Evolutionary conservation across 2,888 invertebrate species (phyloP).

Genomic region (Caenorhabditis wallacei): DNA sequence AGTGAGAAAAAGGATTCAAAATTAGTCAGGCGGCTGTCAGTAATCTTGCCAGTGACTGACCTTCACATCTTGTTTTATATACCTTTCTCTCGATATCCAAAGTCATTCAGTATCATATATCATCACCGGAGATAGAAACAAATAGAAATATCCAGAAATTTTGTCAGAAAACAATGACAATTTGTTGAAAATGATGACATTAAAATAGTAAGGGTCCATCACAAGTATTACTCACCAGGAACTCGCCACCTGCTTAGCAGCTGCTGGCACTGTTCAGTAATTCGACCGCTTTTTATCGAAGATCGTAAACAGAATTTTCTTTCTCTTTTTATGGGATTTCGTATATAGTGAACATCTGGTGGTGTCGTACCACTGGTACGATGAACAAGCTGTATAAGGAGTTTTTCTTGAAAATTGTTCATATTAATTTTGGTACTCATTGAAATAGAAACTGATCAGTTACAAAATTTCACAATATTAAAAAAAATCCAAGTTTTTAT

Average conservation of each 20-base stretch:
- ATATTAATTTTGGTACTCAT: too few species aligned
- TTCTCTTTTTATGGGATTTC: too few species aligned
- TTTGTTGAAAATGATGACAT: slow-evolving; percentile 20
- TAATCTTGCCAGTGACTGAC: slow-evolving; percentile 6
- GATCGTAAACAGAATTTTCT: slow-evolving; percentile 25
- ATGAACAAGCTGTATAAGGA: too few species aligned
- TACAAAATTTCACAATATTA: too few species aligned
- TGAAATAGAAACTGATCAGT: too few species aligned
- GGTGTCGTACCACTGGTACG: not conserved
- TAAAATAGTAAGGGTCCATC: not conserved
- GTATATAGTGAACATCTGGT: not conserved
- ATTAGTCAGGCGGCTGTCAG: slow-evolving; percentile 10
- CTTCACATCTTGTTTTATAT: slow-evolving; percentile 48
- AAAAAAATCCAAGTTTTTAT: too few species aligned
- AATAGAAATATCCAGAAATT: slow-evolving; percentile 9
- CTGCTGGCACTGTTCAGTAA: slow-evolving; percentile 12
- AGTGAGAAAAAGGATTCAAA: not conserved
- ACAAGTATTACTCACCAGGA: slow-evolving; percentile 17
- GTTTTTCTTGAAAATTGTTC: too few species aligned
- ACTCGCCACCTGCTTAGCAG: slow-evolving; percentile 31
- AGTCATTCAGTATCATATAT: slow-evolving; percentile 37
- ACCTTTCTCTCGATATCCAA: slow-evolving; percentile 2
- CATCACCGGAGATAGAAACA: not conserved
- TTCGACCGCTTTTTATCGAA: slow-evolving; percentile 7
- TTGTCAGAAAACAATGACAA: slow-evolving; percentile 38